A percentile compares a stretch with the other conserved stretches of the same genome.
phyloP scores from a whole-genome alignment of 2,888 invertebrate genomes.

The Tenthredo amoena region DNA sequence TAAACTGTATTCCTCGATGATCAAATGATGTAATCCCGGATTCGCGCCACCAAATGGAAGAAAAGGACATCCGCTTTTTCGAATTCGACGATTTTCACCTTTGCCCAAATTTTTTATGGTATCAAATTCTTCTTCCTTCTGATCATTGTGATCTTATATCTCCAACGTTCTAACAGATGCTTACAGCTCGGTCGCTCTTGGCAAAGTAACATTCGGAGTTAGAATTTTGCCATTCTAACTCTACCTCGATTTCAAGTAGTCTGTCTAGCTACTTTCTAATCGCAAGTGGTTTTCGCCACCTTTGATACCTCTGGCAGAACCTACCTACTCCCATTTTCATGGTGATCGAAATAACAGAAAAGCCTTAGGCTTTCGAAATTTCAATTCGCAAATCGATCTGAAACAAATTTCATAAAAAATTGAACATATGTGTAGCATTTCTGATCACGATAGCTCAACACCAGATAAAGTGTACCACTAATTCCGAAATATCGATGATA shows the following conservation, averaged over 20 bases:
- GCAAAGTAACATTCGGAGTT: neutral
- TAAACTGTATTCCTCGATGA: neutral
- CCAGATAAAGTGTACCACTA: no score
- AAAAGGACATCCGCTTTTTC: neutral
- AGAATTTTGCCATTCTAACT: neutral
- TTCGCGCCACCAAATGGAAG: no score
- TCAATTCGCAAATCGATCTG: no score
- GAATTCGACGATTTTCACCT: neutral
- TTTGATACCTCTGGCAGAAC: neutral
- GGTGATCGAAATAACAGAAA: no score
- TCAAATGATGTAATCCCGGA: neutral
- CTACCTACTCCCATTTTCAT: no score
- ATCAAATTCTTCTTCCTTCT: neutral
- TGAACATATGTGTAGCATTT: no score
- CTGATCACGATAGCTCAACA: no score
- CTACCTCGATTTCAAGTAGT: neutral
- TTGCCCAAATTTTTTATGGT: neutral
- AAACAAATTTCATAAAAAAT: no score
- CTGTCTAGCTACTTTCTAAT: neutral
- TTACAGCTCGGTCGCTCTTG: conserved; percentile 2
- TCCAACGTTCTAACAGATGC: neutral
- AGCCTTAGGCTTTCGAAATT: no score
- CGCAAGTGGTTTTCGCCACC: neutral
- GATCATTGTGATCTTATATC: neutral
- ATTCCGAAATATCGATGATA: no score